Conservation (phyloP, 2,113 vertebrate genomes). For the Pelusios castaneus region DNA sequence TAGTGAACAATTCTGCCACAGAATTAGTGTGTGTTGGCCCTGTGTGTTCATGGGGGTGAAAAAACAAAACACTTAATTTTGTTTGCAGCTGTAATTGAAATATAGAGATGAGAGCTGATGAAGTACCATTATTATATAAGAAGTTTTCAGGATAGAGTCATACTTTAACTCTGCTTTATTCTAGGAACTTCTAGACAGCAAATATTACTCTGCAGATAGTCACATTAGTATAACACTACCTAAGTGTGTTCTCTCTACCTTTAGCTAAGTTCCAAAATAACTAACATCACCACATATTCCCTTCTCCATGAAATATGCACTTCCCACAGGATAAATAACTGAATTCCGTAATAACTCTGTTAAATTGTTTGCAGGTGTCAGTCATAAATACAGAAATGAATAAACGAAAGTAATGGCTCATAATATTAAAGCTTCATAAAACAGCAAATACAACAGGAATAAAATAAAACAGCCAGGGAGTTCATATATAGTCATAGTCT, state of each 20-base stretch:
- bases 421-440: slow-evolving; percentile 39
- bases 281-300: not conserved
- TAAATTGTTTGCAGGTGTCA: slow-evolving; percentile 53
- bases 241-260: not conserved
- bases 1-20: not conserved
- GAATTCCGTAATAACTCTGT: slow-evolving; percentile 28
- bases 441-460: slow-evolving; percentile 21
- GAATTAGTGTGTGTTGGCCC: not conserved
- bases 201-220: not conserved
- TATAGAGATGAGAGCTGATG: not conserved
- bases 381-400: slow-evolving; percentile 34
- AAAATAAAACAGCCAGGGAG: slow-evolving; percentile 34
- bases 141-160: not conserved
- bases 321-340: slow-evolving; percentile 31
- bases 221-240: not conserved
- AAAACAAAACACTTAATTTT: not conserved
- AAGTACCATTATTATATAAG: not conserved
- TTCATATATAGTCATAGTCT: not conserved
- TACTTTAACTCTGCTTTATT: not conserved
- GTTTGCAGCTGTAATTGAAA: not conserved
- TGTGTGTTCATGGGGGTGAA: not conserved
- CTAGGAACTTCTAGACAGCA: not conserved
- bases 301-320: not conserved
- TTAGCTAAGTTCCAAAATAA: not conserved
- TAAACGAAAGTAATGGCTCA: slow-evolving; percentile 37